Conservation (phyloP, 2,888 invertebrate species). For the Drosophila helvetica region DNA sequence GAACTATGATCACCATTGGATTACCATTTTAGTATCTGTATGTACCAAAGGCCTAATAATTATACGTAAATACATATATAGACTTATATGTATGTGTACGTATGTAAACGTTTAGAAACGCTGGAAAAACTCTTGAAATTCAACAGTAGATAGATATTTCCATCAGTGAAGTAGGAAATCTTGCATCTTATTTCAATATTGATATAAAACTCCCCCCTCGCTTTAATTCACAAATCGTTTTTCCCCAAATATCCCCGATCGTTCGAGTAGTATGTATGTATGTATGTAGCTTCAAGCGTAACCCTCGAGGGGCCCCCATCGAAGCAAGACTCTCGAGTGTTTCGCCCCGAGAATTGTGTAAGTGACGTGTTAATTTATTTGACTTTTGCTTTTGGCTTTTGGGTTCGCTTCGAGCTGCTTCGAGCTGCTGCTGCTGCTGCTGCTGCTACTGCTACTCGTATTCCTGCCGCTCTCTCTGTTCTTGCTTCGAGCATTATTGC, state of each 20-base stretch:
- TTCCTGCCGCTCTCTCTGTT: constrained; percentile 10
- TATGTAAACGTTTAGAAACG: no score
- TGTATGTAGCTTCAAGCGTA: constrained; percentile 6
- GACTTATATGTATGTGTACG: no score
- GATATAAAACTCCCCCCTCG: no score
- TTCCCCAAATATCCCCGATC: neutral
- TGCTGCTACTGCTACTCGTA: neutral
- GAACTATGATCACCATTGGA: no score
- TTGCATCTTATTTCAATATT: neutral
- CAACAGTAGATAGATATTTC: neutral
- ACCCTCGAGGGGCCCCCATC: constrained; percentile 41
- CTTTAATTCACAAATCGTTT: neutral
- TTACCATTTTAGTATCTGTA: no score
- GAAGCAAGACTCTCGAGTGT: constrained; percentile 45
- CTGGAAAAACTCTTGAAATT: neutral
- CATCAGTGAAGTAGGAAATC: neutral
- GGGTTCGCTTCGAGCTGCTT: neutral
- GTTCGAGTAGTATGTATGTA: neutral
- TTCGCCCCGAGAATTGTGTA: constrained; percentile 45
- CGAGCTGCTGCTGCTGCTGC: no score
- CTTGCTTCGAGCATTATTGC: constrained; percentile 61
- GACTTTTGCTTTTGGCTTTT: constrained; percentile 49
- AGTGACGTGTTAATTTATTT: constrained; percentile 73
- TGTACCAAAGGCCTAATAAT: no score
- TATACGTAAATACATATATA: no score